Conservation (phyloP, 2,113 vertebrate genomes). For the Thunnus maccoyii region DNA sequence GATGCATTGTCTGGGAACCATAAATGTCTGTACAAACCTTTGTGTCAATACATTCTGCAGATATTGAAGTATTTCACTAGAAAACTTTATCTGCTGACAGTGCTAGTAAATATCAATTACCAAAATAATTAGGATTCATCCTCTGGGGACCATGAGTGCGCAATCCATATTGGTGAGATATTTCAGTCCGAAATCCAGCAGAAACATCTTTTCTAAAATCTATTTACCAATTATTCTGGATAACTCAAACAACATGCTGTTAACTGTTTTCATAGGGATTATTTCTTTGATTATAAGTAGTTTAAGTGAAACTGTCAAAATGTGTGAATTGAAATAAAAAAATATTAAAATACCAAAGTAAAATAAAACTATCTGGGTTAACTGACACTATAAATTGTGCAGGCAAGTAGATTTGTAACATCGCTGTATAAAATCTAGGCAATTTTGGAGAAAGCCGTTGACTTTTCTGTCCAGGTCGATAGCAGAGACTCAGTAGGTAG, state of each 20-base stretch:
- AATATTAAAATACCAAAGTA: no score
- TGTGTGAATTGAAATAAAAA: no score
- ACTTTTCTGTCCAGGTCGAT: conserved; percentile 27
- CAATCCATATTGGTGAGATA: no score
- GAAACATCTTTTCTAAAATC: background rate
- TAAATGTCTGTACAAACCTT: no score
- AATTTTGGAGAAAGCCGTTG: conserved; percentile 9
- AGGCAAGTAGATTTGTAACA: background rate
- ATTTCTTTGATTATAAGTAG: background rate
- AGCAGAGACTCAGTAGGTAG: conserved; percentile 28
- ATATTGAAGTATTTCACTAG: no score
- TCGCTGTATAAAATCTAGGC: background rate
- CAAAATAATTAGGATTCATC: no score
- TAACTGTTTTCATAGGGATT: background rate
- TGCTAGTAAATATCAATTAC: no score
- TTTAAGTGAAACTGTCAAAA: background rate
- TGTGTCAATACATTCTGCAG: no score
- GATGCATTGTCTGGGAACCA: no score
- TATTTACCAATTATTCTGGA: background rate
- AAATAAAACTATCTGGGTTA: background rate
- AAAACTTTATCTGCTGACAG: no score
- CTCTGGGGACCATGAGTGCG: no score
- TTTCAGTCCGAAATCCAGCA: background rate
- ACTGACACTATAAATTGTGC: background rate
- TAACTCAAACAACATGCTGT: background rate